Conservation (phyloP, 1,140 invertebrate genomes). For the Gryllus bimaculatus region DNA sequence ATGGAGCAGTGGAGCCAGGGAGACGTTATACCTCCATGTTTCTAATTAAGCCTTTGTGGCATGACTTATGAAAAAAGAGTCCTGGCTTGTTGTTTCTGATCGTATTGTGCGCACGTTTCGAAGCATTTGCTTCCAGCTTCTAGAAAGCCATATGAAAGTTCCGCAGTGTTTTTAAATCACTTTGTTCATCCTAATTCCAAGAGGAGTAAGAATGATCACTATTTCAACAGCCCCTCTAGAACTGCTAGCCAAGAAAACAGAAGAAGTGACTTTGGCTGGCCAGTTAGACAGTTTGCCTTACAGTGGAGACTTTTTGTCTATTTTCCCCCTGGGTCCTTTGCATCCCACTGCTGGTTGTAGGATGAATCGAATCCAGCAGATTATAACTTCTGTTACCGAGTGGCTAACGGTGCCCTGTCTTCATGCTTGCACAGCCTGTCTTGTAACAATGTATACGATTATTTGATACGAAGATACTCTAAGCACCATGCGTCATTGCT, state of each 20-base stretch:
- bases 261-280: background rate
- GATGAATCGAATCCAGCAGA: background rate
- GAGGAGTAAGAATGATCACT: background rate
- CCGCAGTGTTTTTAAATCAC: background rate
- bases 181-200: background rate
- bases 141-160: background rate
- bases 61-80: constrained; percentile 6
- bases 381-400: too few relatives aligned
- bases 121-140: background rate
- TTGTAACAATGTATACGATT: background rate
- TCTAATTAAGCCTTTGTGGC: background rate
- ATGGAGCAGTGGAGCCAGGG: background rate
- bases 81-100: background rate
- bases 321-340: background rate
- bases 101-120: background rate
- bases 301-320: background rate
- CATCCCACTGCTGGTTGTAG: background rate
- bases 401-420: too few relatives aligned
- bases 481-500: background rate
- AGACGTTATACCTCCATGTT: background rate
- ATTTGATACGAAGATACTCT: background rate
- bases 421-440: background rate
- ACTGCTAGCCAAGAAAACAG: background rate
- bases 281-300: background rate
- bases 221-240: background rate